Evolutionary conservation across 2,888 invertebrate species (phyloP).

Genomic region (Hirtodrosophila histrioides): DNA sequence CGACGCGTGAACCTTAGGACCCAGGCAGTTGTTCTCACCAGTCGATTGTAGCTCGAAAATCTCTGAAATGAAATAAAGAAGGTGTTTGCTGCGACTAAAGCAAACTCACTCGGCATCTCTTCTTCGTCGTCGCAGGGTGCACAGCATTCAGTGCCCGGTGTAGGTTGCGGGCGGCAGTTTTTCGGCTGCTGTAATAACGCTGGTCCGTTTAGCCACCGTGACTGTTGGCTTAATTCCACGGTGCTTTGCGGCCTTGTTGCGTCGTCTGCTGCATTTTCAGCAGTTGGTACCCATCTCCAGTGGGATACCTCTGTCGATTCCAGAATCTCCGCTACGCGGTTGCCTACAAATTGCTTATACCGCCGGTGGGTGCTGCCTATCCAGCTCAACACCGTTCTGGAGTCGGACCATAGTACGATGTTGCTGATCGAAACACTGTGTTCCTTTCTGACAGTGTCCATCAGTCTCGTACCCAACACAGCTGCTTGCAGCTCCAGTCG

Average conservation of each 20-base stretch:
- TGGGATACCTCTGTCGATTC: constrained; percentile 7
- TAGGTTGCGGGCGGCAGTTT: no score
- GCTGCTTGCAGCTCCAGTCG: constrained; percentile 18
- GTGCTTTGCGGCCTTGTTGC: constrained; percentile 1
- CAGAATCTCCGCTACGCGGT: constrained; percentile 11
- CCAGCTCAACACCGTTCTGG: constrained; percentile 10
- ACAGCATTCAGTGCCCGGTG: background rate
- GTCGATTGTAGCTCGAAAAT: background rate
- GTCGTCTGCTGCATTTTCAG: constrained; percentile 17
- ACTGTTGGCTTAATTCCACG: background rate
- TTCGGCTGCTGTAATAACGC: background rate
- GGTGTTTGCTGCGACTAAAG: no score
- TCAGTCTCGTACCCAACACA: constrained; percentile 17
- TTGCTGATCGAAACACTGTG: constrained; percentile 1
- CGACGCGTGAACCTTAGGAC: no score
- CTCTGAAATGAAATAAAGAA: background rate
- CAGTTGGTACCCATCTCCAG: constrained; percentile 9
- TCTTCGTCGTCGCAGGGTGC: background rate
- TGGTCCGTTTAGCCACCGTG: constrained; percentile 1
- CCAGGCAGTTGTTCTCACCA: background rate
- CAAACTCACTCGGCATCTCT: constrained; percentile 1
- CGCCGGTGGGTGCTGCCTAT: constrained; percentile 6
- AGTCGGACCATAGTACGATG: constrained; percentile 11
- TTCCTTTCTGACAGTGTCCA: constrained; percentile 6
- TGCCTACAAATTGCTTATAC: constrained; percentile 11